These are phyloP conservation scores for Teleiodes luculella DNA, from an alignment of 2,888 invertebrate genomes.

Conservation along the genomic window DNA sequence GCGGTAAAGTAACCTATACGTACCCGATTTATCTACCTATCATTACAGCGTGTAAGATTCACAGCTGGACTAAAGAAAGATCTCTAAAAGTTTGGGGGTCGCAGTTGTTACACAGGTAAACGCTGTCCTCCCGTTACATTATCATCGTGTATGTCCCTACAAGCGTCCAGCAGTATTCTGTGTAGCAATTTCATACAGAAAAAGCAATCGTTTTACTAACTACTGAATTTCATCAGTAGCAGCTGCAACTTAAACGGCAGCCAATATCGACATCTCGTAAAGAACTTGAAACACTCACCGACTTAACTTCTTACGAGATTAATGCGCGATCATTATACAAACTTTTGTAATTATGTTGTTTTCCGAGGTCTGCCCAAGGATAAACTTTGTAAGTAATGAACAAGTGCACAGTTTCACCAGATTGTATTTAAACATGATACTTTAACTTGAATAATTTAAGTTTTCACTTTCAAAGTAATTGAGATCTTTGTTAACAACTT, in stretches of 20 bases:
- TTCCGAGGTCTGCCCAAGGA: conserved; percentile 18
- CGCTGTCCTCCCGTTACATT: no score
- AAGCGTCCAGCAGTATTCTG: no score
- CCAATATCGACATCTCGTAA: neutral
- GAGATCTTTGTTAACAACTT: neutral
- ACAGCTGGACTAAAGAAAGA: no score
- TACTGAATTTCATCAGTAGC: no score
- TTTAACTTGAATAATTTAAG: neutral
- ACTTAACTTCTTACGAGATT: neutral
- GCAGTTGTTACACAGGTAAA: no score
- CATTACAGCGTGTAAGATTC: no score
- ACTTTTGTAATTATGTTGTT: conserved; percentile 26
- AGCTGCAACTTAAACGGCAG: neutral
- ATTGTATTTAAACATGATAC: neutral
- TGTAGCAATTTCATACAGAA: no score
- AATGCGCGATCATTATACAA: conserved; percentile 23
- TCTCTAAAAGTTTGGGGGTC: no score
- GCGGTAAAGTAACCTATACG: no score
- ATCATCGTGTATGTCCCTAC: no score
- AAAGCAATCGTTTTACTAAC: no score
- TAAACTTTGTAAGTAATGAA: conserved; percentile 21
- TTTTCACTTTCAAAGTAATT: neutral
- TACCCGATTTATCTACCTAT: no score
- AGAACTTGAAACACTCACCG: conserved; percentile 4
- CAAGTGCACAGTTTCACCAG: neutral